Base-by-base conservation (phyloP, 2,888 invertebrate genomes). In the Taenaris catops region DNA sequence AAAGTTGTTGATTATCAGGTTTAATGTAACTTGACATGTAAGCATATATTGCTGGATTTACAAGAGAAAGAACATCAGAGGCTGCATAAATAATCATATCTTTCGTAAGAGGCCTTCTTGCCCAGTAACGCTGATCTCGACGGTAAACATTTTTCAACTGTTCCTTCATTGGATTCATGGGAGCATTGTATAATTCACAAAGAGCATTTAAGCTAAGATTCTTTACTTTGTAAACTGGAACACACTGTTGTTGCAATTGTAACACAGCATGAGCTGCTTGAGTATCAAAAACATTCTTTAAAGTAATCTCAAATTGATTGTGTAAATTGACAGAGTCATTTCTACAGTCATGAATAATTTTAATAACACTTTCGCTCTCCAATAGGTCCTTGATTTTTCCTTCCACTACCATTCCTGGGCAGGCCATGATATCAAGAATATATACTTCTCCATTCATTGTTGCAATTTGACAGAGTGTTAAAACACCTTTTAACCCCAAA, bases 171-270 rank as follows among this genome's bases (percentile, higher is more conserved):
- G 96, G 95, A 79, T 97, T 97, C 60, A 92, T 89, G 0, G 95
- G 94, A 26, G 95, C 95, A 61, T 93, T 94, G 69, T 97, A 96
- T 45, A 93, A 89, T 73, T 96, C 94, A 74, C 97, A 97, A 34
- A 98, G 87, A 33, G 96, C 94, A 84, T 96, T 96, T 38, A 98
- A 87, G 53, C 96, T 96, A 26, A 97, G 92, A 68, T 96, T 96
- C 80, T 97, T 97, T 32, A 96, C 96, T 87, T 98, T 98, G 67
- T 97, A 96, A 29, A 97, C 95, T 17, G 97, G 96, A 56, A 95
- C 94, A 42, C 93, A 93, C 41, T 93, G 94, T 57, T 96, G 94
- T 80, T 97, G 97, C 62, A 92, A 93, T 62, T 97, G 96, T 27
- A 98, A 79, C 5, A 98, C 94, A 33, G 97, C 95, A 74, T 98